Percentiles rank a stretch among this genome's conserved stretches.
phyloP scores from a whole-genome alignment of 2,888 invertebrate species.

The Sesia bembeciformis region DNA sequence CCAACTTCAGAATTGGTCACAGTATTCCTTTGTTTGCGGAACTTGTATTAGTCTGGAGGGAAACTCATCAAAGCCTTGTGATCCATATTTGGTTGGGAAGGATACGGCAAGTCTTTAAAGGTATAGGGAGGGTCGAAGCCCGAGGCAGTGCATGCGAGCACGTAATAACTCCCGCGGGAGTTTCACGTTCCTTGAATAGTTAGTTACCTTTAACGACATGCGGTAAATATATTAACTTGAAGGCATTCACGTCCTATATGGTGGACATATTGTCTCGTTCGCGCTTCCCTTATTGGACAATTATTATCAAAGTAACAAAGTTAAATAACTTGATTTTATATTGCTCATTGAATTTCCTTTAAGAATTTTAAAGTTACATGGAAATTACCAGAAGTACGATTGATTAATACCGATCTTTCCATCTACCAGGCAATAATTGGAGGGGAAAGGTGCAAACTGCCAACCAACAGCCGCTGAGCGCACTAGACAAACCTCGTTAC shows the following conservation, averaged over 20 bases:
- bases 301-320: no score
- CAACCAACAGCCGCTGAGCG: no score
- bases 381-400: no score
- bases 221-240: constrained; percentile 3
- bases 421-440: no score
- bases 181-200: constrained; percentile 34
- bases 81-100: not conserved
- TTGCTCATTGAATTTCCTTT: no score
- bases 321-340: no score
- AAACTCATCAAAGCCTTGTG: no score
- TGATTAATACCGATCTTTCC: no score
- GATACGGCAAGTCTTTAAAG: not conserved
- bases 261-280: not conserved
- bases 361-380: no score
- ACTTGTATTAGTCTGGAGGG: no score
- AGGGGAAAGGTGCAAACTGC: no score
- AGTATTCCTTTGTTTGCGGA: not conserved
- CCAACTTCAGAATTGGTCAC: not conserved
- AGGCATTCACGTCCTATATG: not conserved
- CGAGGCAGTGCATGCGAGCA: constrained; percentile 32
- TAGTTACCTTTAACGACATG: constrained; percentile 20
- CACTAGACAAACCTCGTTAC: no score
- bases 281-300: not conserved
- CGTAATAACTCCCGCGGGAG: constrained; percentile 42
- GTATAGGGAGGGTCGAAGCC: constrained; percentile 11